These are phyloP conservation scores for Habropoda laboriosa DNA, from an alignment of 1,140 invertebrate genomes.

Conservation along the genomic window DNA sequence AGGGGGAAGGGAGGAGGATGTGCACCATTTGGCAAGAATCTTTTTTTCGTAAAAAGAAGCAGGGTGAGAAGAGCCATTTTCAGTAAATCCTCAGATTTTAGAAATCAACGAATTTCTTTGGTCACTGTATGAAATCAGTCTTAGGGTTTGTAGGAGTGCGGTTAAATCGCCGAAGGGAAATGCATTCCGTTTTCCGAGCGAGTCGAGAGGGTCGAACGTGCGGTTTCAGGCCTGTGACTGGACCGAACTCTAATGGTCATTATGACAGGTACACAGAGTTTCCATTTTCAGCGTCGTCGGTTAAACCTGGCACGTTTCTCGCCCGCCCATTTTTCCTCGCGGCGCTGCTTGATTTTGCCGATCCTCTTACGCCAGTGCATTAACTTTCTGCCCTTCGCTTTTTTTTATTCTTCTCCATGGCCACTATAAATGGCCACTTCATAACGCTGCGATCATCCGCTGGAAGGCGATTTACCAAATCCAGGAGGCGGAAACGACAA, in stretches of 20 bases:
- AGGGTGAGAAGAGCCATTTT: not conserved
- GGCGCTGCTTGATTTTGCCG: conserved; percentile 12
- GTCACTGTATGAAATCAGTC: conserved; percentile 49
- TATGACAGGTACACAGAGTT: conserved; percentile 77
- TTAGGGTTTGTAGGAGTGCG: conserved; percentile 9
- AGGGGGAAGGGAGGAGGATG: too few species aligned
- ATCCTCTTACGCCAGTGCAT: conserved; percentile 47
- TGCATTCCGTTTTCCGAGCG: conserved; percentile 49
- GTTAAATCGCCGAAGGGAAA: conserved; percentile 36
- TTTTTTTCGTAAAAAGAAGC: not conserved
- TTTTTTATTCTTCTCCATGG: conserved; percentile 50
- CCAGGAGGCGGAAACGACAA: not conserved
- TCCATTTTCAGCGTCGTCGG: conserved; percentile 74
- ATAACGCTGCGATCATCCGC: conserved; percentile 48
- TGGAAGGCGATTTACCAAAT: not conserved
- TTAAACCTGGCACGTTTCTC: conserved; percentile 67
- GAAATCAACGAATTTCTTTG: conserved; percentile 47
- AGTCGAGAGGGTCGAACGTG: conserved; percentile 42
- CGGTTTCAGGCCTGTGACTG: conserved; percentile 5
- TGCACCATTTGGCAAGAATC: too few species aligned
- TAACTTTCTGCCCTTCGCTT: conserved; percentile 37
- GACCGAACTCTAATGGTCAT: conserved; percentile 69
- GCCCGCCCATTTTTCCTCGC: conserved; percentile 47
- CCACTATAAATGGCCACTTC: conserved; percentile 54
- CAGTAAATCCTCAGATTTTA: conserved; percentile 27